These are phyloP conservation scores for Nerophis lumbriciformis DNA, from an alignment of 2,113 vertebrate genomes.

Conservation along the genomic window DNA sequence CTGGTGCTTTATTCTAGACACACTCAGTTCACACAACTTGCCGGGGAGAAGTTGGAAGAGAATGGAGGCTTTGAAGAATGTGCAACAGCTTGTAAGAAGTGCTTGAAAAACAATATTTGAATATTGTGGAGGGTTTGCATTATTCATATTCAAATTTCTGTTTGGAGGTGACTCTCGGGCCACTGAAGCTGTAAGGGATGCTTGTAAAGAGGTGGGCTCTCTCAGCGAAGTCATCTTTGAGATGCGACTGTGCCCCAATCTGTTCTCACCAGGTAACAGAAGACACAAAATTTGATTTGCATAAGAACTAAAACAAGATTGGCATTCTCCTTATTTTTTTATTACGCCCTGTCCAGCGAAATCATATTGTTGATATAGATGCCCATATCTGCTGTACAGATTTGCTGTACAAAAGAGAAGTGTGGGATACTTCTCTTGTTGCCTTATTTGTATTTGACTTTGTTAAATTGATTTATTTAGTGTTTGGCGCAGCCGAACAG, in stretches of 20 bases:
- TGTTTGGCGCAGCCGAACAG: too few relatives aligned
- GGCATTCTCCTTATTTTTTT: too few relatives aligned
- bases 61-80: conserved; percentile 68
- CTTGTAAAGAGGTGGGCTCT: conserved; percentile 75
- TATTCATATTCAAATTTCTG: background rate
- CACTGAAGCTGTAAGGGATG: conserved; percentile 60
- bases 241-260: conserved; percentile 75
- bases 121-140: background rate
- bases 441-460: too few relatives aligned
- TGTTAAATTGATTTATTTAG: too few relatives aligned
- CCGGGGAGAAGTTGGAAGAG: conserved; percentile 63
- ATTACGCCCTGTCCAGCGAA: too few relatives aligned
- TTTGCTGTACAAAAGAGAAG: too few relatives aligned
- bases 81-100: conserved; percentile 54
- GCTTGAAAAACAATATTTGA: conserved; percentile 1
- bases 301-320: background rate
- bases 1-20: conserved; percentile 52
- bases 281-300: background rate
- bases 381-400: too few relatives aligned
- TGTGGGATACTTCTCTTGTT: too few relatives aligned
- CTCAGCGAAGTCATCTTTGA: conserved; percentile 77
- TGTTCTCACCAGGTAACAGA: conserved; percentile 70
- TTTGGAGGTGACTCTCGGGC: conserved; percentile 60
- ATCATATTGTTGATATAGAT: too few relatives aligned
- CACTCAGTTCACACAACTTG: conserved; percentile 61